Base-by-base conservation (phyloP, 2,797 vertebrate species). In the Babyrousa celebensis region DNA sequence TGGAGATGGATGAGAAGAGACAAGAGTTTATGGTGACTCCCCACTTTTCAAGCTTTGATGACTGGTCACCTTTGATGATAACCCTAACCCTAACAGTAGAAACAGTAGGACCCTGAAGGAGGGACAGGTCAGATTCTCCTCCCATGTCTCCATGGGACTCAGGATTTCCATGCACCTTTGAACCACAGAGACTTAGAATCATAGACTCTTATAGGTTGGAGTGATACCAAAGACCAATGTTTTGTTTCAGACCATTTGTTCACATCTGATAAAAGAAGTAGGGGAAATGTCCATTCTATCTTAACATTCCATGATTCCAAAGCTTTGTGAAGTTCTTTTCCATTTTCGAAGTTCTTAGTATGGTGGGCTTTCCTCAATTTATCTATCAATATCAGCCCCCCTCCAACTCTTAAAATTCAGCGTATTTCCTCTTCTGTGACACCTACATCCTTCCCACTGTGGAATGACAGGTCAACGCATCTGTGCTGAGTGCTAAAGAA, bases 131-230 rank as follows among this genome's bases (percentile, higher is more conserved):
- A 56, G 29, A 78, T 72, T 78, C 43, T 85, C 25, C 74, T 63
- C n/a, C 85, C 62, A 11, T 2, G 4, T 78, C 78, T 48, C 60
- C n/a, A 58, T 54, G 18, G 29, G 36, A 85, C 23, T 72, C 9
- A 85, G 91, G 78, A 89, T 56, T 92, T 89, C 86, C 75, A 17
- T 58, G 18, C 1, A 65, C 52, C 88, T 85, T 36, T 74, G 27
- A 85, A 21, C 85, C 87, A 92, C 65, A 85, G 90, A 95, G 36
- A 68, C 10, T 70, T 95, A 89, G 74, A 92, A 68, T 89, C 82
- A 92, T 63, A 71, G 72, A 48, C 12, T 78, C 63, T 36, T 91
- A 36, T 71, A 60, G 12, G 17, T n/a, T 89, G 48, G 25, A 87
- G 43, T 79, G 23, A 21, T 15, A 54, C 4, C 36, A 58, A 90